These are phyloP conservation scores for Neodiprion pinetum DNA, from an alignment of 1,140 invertebrate species.

Conservation along the genomic window DNA sequence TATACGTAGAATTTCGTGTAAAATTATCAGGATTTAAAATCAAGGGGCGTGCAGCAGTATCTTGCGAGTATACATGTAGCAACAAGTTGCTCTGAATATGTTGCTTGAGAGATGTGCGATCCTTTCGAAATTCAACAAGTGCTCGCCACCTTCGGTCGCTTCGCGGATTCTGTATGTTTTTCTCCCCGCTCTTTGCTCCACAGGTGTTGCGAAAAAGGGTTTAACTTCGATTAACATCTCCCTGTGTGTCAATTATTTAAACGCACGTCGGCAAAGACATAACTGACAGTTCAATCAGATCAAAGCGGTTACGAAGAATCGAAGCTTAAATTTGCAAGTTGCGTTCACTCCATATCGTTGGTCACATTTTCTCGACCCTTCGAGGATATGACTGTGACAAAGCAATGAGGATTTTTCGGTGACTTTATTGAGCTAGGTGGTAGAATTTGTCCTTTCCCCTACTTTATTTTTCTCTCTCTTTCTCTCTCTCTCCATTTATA, in stretches of 20 bases:
- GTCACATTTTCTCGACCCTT: neutral
- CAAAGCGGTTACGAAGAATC: too few relatives aligned
- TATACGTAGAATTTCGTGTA: too few relatives aligned
- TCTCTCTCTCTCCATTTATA: neutral
- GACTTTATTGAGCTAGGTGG: neutral
- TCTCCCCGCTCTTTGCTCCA: slow-evolving; percentile 45
- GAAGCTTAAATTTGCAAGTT: too few relatives aligned
- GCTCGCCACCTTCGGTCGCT: slow-evolving; percentile 40
- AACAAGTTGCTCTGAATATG: slow-evolving; percentile 49
- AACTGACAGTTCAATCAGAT: too few relatives aligned
- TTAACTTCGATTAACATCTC: too few relatives aligned
- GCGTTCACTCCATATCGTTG: neutral
- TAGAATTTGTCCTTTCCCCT: neutral
- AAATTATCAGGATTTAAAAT: too few relatives aligned
- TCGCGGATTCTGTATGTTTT: slow-evolving; percentile 51
- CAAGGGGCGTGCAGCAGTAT: too few relatives aligned
- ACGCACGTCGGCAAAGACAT: too few relatives aligned
- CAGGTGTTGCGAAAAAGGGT: slow-evolving; percentile 41
- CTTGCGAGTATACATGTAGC: slow-evolving; percentile 32
- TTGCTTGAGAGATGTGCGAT: slow-evolving; percentile 28
- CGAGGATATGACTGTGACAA: neutral
- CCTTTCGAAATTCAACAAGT: slow-evolving; percentile 57
- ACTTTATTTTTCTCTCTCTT: neutral
- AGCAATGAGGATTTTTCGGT: neutral
- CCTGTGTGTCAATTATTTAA: too few relatives aligned